Conservation (phyloP, 2,113 vertebrate species). For the Alosa alosa region DNA sequence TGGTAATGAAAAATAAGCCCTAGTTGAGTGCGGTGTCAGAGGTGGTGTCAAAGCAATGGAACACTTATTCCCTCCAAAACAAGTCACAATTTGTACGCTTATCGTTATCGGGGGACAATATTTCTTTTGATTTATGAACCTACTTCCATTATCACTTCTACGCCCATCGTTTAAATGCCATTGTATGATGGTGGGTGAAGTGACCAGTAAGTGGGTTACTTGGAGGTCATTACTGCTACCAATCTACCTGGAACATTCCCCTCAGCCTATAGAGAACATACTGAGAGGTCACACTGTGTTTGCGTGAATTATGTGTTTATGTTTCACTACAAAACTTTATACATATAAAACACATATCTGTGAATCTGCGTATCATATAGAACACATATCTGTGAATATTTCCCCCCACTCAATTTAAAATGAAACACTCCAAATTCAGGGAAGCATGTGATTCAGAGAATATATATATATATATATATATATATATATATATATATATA, state of each 20-base stretch:
- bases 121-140: slow-evolving; percentile 6
- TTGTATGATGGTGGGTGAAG: background rate
- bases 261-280: background rate
- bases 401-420: no score
- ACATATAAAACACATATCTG: no score
- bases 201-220: background rate
- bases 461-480: no score
- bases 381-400: no score
- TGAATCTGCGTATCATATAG: background rate
- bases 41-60: slow-evolving; percentile 4
- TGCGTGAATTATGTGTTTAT: background rate
- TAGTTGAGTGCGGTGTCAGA: slow-evolving; percentile 1
- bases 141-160: background rate
- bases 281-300: background rate
- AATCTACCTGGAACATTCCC: background rate
- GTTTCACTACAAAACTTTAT: background rate
- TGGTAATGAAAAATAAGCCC: slow-evolving; percentile 15
- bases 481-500: no score
- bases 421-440: background rate
- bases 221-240: background rate
- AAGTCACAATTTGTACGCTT: background rate
- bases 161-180: background rate
- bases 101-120: background rate
- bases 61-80: background rate
- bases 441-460: background rate